Evolutionary conservation across 1,140 invertebrate genomes (phyloP).

Genomic region (Cydia amplana): DNA sequence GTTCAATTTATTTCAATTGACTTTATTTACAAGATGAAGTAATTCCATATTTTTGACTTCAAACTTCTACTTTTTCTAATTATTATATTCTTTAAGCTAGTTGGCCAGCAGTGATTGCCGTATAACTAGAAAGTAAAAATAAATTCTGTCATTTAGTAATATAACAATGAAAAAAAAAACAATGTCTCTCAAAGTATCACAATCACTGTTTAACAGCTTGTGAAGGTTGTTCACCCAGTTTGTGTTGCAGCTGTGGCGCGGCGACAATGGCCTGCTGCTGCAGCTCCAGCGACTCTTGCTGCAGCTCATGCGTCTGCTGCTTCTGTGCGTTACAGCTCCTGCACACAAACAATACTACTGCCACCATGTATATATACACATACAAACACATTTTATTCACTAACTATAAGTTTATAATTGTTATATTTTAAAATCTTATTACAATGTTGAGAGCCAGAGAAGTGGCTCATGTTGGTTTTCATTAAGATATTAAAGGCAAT

Average conservation of each 20-base stretch:
- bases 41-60: neutral
- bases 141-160: neutral
- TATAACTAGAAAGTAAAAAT: neutral
- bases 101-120: neutral
- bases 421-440: conserved; percentile 49
- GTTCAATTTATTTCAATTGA: conserved; percentile 36
- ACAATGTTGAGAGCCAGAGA: conserved; percentile 48
- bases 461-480: conserved; percentile 50
- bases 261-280: conserved; percentile 71
- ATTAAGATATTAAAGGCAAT: conserved; percentile 38
- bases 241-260: conserved; percentile 67
- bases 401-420: conserved; percentile 35
- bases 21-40: conserved; percentile 39
- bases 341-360: conserved; percentile 29
- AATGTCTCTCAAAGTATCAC: neutral
- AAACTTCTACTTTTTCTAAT: neutral
- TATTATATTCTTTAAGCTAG: neutral
- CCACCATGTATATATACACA: conserved; percentile 43
- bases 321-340: conserved; percentile 68
- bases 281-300: conserved; percentile 71
- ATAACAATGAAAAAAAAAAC: neutral
- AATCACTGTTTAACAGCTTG: neutral
- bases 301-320: conserved; percentile 66
- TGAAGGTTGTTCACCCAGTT: conserved; percentile 43
- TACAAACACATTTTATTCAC: neutral